A percentile compares a stretch with the other conserved stretches of the same genome.
Conservation (phyloP, 1,140 invertebrate genomes). For the Homalodisca vitripennis region DNA sequence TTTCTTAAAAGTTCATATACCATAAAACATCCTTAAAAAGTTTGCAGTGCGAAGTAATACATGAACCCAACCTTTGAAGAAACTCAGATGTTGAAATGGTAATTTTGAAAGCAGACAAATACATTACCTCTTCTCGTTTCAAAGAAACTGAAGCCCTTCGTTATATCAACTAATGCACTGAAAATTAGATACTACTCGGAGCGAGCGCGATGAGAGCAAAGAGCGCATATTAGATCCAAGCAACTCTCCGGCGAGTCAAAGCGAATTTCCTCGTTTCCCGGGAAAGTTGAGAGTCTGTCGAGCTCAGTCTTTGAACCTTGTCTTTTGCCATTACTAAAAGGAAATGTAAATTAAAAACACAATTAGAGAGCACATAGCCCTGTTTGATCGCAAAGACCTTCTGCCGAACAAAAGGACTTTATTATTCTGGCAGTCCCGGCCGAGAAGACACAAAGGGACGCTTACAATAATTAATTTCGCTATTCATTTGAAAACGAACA, state of each 20-base stretch:
- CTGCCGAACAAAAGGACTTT: slow-evolving; percentile 15
- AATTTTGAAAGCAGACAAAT: too few relatives aligned
- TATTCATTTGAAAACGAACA: slow-evolving; percentile 4
- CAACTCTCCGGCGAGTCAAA: slow-evolving; percentile 2
- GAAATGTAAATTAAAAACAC: slow-evolving; percentile 27
- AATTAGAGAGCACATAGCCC: slow-evolving; percentile 7
- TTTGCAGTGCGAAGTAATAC: too few relatives aligned
- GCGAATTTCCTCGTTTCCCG: slow-evolving; percentile 13
- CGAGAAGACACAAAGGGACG: slow-evolving; percentile 1
- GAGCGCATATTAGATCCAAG: slow-evolving; percentile 16
- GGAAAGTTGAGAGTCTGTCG: slow-evolving; percentile 1
- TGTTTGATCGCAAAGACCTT: slow-evolving; percentile 24
- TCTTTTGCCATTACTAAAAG: slow-evolving; percentile 18
- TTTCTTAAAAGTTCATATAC: too few relatives aligned
- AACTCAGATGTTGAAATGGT: too few relatives aligned
- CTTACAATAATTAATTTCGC: slow-evolving; percentile 11
- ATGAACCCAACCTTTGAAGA: too few relatives aligned
- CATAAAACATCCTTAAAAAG: too few relatives aligned
- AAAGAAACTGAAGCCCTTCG: not conserved
- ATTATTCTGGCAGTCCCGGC: not conserved
- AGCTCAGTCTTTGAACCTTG: slow-evolving; percentile 3
- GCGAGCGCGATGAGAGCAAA: slow-evolving; percentile 7
- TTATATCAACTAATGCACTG: not conserved
- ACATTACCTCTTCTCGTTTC: too few relatives aligned
- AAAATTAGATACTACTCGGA: slow-evolving; percentile 12